Base-by-base conservation (phyloP, 1,140 invertebrate species). In the Philotrypesis tridentata region DNA sequence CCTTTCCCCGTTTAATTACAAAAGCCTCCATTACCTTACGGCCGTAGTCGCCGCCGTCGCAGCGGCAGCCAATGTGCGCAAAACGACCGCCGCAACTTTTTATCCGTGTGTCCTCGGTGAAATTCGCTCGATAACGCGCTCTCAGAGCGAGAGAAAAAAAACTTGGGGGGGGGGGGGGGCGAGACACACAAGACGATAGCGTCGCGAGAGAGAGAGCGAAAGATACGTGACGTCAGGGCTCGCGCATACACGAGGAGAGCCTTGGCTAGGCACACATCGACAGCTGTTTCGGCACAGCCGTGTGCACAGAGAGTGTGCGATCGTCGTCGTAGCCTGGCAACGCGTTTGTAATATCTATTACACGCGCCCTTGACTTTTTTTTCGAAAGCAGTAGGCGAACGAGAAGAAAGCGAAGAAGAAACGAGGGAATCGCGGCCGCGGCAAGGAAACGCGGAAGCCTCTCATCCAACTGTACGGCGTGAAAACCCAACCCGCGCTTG, bases 211-310 rank as follows among this genome's bases (percentile, higher is more conserved):
- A 23, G n/a, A n/a, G n/a, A n/a, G n/a, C n/a, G n/a, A n/a, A n/a
- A n/a, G n/a, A n/a, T n/a, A n/a, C n/a, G n/a, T 65, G 61, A 65
- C 61, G 61, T 65, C 61, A 65, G 11, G 60, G n/a, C 25, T 65
- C 27, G 33, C 9, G 33, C n/a, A n/a, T n/a, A n/a, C n/a, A n/a
- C 61, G 23, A 65, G 55, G 5, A 65, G 12, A 65, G 27, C 61
- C 9, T 65, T 29, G 3, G 61, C 61, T 25, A 25, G 61, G 25
- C 27, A 29, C 8, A 65, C 9, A 8, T 8, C 61, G 27, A 65
- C 61, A 65, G 61, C 61, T 65, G 61, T 65, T 65, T 29, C 61
- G 12, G 61, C 1, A 43, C 40, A 17, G 5, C 21, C 48, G 4
- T 48, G 33, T 37, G 23, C 63, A 29, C n/a, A 70, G 6, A n/a